Percentiles rank a stretch among this genome's conserved stretches.
phyloP scores from a whole-genome alignment of 1,140 invertebrate species.

The Goniozus legneri region DNA sequence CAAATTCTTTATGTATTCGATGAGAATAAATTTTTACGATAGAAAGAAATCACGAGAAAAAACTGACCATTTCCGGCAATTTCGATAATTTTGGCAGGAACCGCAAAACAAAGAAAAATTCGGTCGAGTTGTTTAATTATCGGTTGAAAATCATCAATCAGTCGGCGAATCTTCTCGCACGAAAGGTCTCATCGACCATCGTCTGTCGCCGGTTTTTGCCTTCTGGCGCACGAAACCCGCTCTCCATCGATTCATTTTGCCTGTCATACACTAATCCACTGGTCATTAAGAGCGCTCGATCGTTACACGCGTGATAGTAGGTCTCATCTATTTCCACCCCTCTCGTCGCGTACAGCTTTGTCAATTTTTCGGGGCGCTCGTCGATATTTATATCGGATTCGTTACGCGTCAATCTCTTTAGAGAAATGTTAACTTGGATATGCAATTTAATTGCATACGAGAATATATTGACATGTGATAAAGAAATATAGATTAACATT shows the following conservation, averaged over 20 bases:
- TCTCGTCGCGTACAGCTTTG: constrained; percentile 9
- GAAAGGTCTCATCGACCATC: constrained; percentile 11
- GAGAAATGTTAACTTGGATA: no score
- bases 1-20: no score
- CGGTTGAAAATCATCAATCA: constrained; percentile 37
- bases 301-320: constrained; percentile 28
- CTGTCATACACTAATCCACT: constrained; percentile 19
- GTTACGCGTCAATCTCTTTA: constrained; percentile 11
- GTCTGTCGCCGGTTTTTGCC: constrained; percentile 28
- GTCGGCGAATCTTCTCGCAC: constrained; percentile 21
- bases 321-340: constrained; percentile 3
- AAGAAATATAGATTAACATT: no score
- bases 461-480: no score
- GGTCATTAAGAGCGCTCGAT: constrained; percentile 32
- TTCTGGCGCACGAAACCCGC: constrained; percentile 12
- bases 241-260: not conserved
- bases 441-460: no score
- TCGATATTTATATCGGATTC: constrained; percentile 27
- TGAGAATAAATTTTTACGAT: no score
- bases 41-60: no score
- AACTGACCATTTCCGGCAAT: no score
- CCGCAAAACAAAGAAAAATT: not conserved
- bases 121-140: constrained; percentile 31
- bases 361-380: constrained; percentile 6
- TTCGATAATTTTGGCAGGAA: no score